These are phyloP conservation scores for Ceratothoa steindachneri DNA, from an alignment of 2,888 invertebrate species.

Conservation along the genomic window DNA sequence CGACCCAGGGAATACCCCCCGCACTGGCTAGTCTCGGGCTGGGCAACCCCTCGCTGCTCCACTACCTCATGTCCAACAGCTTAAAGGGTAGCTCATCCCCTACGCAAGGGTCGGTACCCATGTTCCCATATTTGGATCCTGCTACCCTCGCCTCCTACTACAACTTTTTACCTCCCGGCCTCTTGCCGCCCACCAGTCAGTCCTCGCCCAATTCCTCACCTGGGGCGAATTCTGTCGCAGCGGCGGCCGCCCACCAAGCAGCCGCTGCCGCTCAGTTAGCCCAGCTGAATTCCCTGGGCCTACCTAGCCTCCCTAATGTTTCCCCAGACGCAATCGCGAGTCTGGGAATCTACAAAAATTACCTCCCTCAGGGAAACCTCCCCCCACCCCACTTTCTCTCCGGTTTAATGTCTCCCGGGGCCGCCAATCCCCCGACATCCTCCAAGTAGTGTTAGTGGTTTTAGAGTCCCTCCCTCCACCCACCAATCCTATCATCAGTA, in stretches of 20 bases:
- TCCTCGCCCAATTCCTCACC: constrained; percentile 1
- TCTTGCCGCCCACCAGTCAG: constrained; percentile 33
- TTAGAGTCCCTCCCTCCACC: no score
- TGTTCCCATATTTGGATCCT: constrained; percentile 44
- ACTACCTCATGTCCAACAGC: constrained; percentile 20
- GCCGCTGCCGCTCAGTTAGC: constrained; percentile 35
- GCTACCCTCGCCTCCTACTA: constrained; percentile 38
- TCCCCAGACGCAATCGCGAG: constrained; percentile 39
- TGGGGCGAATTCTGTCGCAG: constrained; percentile 5
- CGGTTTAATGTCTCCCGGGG: constrained; percentile 41
- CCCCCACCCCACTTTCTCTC: constrained; percentile 46
- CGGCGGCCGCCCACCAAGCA: constrained; percentile 23
- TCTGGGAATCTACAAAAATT: constrained; percentile 46
- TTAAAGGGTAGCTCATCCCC: constrained; percentile 1
- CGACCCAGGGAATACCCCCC: constrained; percentile 17
- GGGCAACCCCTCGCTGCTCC: constrained; percentile 18
- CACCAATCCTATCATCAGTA: background rate
- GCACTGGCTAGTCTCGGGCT: constrained; percentile 16
- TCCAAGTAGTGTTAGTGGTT: constrained; percentile 7
- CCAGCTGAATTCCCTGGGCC: constrained; percentile 41
- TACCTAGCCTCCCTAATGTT: constrained; percentile 30
- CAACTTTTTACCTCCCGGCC: constrained; percentile 36
- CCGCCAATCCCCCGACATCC: background rate
- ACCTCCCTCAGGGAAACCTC: constrained; percentile 36
- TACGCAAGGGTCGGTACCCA: constrained; percentile 7